These are phyloP conservation scores for Drosophila simulans DNA, from an alignment of 1,140 invertebrate species.

Conservation along the genomic window DNA sequence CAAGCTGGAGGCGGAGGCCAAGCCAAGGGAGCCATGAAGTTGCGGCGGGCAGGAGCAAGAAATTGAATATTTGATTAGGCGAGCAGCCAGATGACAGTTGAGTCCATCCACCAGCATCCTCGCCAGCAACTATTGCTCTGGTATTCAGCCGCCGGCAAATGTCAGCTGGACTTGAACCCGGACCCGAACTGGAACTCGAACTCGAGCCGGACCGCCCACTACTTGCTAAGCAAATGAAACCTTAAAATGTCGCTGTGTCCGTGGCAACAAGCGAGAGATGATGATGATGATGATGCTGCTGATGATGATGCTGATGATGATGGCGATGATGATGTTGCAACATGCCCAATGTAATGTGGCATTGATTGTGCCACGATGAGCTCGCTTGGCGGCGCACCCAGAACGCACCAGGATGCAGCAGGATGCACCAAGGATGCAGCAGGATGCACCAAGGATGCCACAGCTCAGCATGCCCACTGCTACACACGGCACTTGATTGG, in stretches of 20 bases:
- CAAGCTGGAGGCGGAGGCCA: conserved; percentile 1
- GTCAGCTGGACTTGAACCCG: background rate
- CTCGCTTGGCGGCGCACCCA: no score
- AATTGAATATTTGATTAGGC: conserved; percentile 32
- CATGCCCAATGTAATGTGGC: conserved; percentile 41
- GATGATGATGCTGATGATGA: background rate
- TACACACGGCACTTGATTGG: conserved; percentile 23
- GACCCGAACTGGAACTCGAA: background rate
- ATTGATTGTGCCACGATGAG: conserved; percentile 32
- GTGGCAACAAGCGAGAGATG: conserved; percentile 30
- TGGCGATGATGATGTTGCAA: conserved; percentile 11
- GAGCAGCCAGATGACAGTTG: conserved; percentile 3
- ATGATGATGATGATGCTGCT: background rate
- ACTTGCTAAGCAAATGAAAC: background rate
- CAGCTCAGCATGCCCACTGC: background rate
- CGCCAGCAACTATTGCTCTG: no score
- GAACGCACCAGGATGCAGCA: no score
- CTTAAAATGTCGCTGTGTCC: conserved; percentile 13
- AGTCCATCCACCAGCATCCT: background rate
- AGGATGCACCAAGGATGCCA: background rate
- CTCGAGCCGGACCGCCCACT: background rate
- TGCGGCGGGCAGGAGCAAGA: background rate
- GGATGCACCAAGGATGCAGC: no score
- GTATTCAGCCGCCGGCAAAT: conserved; percentile 4
- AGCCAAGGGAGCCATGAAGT: conserved; percentile 5